phyloP scores from a whole-genome alignment of 1,140 invertebrate species.

The Xylocopa sonorina region DNA sequence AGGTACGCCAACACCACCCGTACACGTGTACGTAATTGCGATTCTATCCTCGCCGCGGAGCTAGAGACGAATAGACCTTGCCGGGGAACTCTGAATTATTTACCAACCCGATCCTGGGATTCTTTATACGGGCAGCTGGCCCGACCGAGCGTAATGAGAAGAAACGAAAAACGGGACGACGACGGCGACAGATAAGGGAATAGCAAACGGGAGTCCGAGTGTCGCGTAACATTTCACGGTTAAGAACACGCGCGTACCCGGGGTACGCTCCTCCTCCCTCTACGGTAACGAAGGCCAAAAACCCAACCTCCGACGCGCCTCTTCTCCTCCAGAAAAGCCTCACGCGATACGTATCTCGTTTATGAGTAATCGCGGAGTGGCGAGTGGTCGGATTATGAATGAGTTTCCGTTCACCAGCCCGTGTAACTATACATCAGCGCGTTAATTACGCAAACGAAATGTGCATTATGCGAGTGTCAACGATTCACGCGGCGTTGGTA shows the following conservation, averaged over 20 bases:
- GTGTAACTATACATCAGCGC: conserved; percentile 72
- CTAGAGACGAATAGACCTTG: neutral
- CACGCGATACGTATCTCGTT: conserved; percentile 71
- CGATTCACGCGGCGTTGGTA: conserved; percentile 57
- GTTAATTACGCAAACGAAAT: conserved; percentile 75
- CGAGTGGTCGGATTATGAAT: conserved; percentile 74
- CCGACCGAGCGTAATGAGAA: neutral
- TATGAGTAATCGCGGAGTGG: conserved; percentile 73
- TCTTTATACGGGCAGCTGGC: neutral
- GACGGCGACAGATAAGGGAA: neutral
- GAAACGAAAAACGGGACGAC: neutral
- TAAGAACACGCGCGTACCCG: neutral
- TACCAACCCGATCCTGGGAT: neutral
- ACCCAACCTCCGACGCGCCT: neutral
- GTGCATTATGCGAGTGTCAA: conserved; percentile 75
- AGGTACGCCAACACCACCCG: neutral
- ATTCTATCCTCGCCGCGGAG: neutral
- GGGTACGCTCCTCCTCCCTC: no score
- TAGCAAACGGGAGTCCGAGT: neutral
- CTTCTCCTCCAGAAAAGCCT: conserved; percentile 38
- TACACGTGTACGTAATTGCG: conserved; percentile 26
- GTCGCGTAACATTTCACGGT: conserved; percentile 3
- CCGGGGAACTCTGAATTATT: conserved; percentile 2
- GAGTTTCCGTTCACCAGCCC: conserved; percentile 71
- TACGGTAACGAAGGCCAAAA: conserved; percentile 10